A percentile compares a stretch with the other conserved stretches of the same genome.
phyloP scores from a whole-genome alignment of 2,797 vertebrate genomes.

The Chromis chromis region DNA sequence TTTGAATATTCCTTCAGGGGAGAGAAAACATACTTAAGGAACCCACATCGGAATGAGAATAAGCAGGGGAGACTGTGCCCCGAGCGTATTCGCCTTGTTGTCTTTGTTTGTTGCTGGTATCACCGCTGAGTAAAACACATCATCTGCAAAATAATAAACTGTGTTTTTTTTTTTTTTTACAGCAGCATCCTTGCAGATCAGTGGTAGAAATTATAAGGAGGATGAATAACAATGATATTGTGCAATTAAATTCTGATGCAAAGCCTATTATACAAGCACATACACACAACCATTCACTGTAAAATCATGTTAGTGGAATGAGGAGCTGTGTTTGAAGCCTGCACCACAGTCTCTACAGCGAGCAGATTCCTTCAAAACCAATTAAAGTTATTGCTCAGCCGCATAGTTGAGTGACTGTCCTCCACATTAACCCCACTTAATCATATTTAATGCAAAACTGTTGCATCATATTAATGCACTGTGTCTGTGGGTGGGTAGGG shows the following conservation, averaged over 20 bases:
- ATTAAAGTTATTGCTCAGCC: slow-evolving; percentile 45
- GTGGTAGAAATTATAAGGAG: neutral
- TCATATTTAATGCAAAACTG: slow-evolving; percentile 65
- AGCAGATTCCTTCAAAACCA: slow-evolving; percentile 56
- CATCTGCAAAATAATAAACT: slow-evolving; percentile 5
- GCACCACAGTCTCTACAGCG: slow-evolving; percentile 12
- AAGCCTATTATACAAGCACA: neutral
- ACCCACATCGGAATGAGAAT: slow-evolving; percentile 1
- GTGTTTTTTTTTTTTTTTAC: neutral
- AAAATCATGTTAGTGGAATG: slow-evolving; percentile 18
- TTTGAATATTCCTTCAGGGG: slow-evolving; percentile 14
- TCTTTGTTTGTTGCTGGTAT: neutral
- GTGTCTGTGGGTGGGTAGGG: slow-evolving; percentile 36
- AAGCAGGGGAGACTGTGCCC: slow-evolving; percentile 7
- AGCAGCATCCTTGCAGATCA: neutral
- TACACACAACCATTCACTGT: neutral
- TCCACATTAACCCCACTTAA: slow-evolving; percentile 64
- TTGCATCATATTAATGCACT: slow-evolving; percentile 62
- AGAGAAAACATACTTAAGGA: slow-evolving; percentile 14
- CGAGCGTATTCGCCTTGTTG: slow-evolving; percentile 4
- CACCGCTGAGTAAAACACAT: neutral
- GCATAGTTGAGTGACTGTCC: slow-evolving; percentile 39
- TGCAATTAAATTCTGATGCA: slow-evolving; percentile 10
- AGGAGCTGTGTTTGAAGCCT: slow-evolving; percentile 41
- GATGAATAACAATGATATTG: neutral